These are phyloP conservation scores for Addax nasomaculatus DNA, from an alignment of 2,113 vertebrate species.

Conservation along the genomic window DNA sequence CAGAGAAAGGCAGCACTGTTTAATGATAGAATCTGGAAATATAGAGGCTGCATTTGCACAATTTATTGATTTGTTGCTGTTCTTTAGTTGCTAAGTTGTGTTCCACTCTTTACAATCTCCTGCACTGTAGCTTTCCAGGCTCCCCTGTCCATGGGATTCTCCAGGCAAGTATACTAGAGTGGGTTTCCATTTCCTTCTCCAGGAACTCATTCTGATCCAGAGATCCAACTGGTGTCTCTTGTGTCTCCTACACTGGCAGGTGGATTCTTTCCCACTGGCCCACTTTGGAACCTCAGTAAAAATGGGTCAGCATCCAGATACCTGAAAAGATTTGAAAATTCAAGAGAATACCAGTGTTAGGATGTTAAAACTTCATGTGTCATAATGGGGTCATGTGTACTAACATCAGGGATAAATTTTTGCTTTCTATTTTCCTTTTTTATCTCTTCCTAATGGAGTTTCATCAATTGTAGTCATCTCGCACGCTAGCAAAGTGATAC, in stretches of 20 bases:
- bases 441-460: background rate
- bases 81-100: background rate
- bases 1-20: background rate
- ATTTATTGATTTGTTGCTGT: background rate
- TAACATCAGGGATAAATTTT: background rate
- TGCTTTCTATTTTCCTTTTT: background rate
- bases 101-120: background rate
- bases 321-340: background rate
- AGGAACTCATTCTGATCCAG: background rate
- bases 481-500: background rate
- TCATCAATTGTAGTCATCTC: background rate
- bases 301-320: background rate
- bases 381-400: background rate
- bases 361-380: background rate
- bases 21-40: background rate
- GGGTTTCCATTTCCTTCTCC: background rate
- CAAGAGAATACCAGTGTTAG: background rate
- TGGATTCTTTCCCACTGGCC: background rate
- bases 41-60: background rate
- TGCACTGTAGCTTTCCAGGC: background rate
- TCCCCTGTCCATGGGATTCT: background rate
- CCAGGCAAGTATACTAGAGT: background rate
- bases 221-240: background rate
- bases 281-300: background rate
- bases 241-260: background rate